A percentile compares a stretch with the other conserved stretches of the same genome.
Evolutionary conservation across 2,797 vertebrate species (phyloP).

Genomic region (Artibeus jamaicensis): DNA sequence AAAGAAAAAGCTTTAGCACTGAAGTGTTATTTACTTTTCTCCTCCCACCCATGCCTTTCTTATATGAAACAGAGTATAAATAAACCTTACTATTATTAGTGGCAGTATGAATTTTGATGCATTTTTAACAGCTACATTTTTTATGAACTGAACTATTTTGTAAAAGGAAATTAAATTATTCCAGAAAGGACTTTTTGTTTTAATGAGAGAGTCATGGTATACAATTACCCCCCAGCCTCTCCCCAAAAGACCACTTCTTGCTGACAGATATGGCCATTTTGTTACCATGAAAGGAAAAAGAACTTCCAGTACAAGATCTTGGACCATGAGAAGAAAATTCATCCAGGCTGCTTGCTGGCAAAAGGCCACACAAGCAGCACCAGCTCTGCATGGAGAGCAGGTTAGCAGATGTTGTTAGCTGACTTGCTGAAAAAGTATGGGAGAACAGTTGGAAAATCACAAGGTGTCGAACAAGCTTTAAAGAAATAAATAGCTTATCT

Average conservation of each 20-base stretch:
- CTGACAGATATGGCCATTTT: background rate
- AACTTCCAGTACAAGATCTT: background rate
- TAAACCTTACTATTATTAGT: background rate
- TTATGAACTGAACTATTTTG: background rate
- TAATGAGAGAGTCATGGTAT: background rate
- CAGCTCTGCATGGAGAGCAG: background rate
- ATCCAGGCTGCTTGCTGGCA: slow-evolving; percentile 36
- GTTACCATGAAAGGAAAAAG: background rate
- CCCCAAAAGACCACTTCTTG: background rate
- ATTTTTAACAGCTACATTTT: background rate
- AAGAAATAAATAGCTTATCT: slow-evolving; percentile 43
- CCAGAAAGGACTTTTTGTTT: background rate
- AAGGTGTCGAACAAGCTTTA: slow-evolving; percentile 34
- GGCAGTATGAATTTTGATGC: background rate
- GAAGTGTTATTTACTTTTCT: background rate
- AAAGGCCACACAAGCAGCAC: background rate
- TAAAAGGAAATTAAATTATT: background rate
- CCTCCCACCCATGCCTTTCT: background rate
- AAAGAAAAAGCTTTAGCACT: background rate
- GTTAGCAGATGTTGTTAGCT: slow-evolving; percentile 1
- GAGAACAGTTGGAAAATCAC: slow-evolving; percentile 60
- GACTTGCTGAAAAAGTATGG: slow-evolving; percentile 38
- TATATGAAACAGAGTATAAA: background rate
- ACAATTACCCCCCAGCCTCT: background rate
- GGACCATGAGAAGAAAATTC: background rate